These are phyloP conservation scores for Myripristis murdjan DNA, from an alignment of 2,797 vertebrate species.

Conservation along the genomic window DNA sequence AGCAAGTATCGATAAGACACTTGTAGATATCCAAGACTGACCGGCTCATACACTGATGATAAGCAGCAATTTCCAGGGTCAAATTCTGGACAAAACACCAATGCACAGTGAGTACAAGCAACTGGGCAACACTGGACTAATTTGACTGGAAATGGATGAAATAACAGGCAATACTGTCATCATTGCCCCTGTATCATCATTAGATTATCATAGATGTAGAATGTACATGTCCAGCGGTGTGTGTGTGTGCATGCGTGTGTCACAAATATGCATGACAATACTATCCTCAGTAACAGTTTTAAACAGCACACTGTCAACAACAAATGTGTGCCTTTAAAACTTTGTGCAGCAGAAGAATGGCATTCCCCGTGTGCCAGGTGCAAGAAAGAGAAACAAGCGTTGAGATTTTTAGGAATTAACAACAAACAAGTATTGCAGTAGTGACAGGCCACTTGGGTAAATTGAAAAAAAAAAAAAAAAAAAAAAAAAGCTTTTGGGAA, in stretches of 20 bases:
- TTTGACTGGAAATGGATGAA: too few relatives aligned
- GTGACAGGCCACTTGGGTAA: too few relatives aligned
- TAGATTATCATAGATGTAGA: slow-evolving; percentile 21
- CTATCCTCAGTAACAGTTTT: slow-evolving; percentile 10
- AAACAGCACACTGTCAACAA: slow-evolving; percentile 8
- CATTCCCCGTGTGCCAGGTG: slow-evolving; percentile 1
- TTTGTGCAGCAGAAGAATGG: slow-evolving; percentile 14
- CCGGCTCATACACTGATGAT: slow-evolving; percentile 27
- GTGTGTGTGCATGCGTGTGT: slow-evolving; percentile 26
- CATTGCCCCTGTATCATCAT: too few relatives aligned
- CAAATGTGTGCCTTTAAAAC: slow-evolving; percentile 8
- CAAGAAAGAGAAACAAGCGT: slow-evolving; percentile 15
- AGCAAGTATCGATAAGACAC: slow-evolving; percentile 31
- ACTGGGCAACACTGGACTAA: too few relatives aligned
- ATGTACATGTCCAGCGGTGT: not conserved
- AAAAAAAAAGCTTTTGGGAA: slow-evolving; percentile 31
- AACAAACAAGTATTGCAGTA: too few relatives aligned
- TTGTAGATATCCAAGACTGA: slow-evolving; percentile 46
- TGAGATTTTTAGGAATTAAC: slow-evolving; percentile 27
- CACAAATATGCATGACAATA: slow-evolving; percentile 21
- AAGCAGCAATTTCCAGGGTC: too few relatives aligned
- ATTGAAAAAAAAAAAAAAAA: slow-evolving; percentile 3
- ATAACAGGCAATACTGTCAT: too few relatives aligned
- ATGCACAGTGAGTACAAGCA: too few relatives aligned
- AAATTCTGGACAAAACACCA: too few relatives aligned